Evolutionary conservation across 2,113 vertebrate species (phyloP), one percentile per base, ranked within the genome.

Genomic region (Ailuropoda melanoleuca): DNA sequence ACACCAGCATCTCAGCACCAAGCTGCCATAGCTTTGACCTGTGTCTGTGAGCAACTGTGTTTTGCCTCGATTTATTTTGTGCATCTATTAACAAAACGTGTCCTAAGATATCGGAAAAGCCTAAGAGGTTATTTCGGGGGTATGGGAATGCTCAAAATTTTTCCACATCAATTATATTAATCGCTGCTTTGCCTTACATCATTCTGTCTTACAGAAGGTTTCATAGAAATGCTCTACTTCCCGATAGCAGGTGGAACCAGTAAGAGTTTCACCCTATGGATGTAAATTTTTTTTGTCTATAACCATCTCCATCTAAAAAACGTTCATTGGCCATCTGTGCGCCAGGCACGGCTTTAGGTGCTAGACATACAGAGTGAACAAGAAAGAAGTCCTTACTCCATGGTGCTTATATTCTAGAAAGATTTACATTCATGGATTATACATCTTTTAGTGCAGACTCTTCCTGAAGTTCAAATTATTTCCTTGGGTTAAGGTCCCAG

Each of bases 391-490:
- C 21, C 75, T 75, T 48, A 74, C 17, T 6, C 74, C 0, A 0
- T 4, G 1, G 4, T 43, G 7, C 62, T 92, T 31, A 81, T 24
- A 23, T 86, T 90, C 82, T 80, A 90, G 50, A 90, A 90, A 93
- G 58, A 55, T 75, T 56, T 48, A 86, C 4, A 55, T 70, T 89
- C 39, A 66, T 77, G 72, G 43, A 77, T 8, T 77, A 75, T 43
- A 48, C 21, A 74, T 23, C 21, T 80, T 85, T 82, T 39, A 72
- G 31, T 29, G 90, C 26, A 90, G 34, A 18, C 17, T 56, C 86
- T 34, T 85, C 58, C 89, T 78, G 26, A 12, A 74, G 77, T 70
- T 94, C 88, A 88, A 84, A 86, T 89, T 37, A 90, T 75, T 96
- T 96, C 68, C 60, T 94, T 89, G 15, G 39, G 26, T 90, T 92